Base-by-base conservation (phyloP, 2,113 vertebrate genomes). In the Halcyon senegalensis region DNA sequence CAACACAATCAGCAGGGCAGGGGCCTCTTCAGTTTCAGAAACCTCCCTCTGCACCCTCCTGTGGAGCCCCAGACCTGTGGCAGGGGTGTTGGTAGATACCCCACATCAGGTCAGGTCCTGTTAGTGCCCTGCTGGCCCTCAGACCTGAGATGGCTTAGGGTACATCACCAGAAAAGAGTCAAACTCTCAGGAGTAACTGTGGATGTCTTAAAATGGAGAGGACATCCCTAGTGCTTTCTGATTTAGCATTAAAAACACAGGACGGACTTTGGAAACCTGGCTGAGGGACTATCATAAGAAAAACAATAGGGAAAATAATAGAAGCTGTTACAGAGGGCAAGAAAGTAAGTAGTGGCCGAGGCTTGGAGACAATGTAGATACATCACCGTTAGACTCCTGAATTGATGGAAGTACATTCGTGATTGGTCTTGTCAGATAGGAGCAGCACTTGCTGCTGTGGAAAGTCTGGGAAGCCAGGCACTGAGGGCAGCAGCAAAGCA, bases 1-100 rank as follows among this genome's bases (percentile, higher is more conserved):
- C 3, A 43, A 5, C 30, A 31, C 0, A 0, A 20, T 37, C 81
- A n/a, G 25, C 20, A 50, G n/a, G 55, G 15, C n/a, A 66, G 21
- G 28, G 4, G 7, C 24, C 13, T 53, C 19, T 16, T 15, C 20
- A 79, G n/a, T 21, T 14, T 13, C 1, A 0, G 44, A n/a, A 50
- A 17, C 17, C 11, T 76, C 11, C 18, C 9, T 14, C 5, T 24
- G 16, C n/a, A 21, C 6, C 5, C 6, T 51, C 8, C 4, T 9
- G 16, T 48, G 16, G 14, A 92, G 7, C 6, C 10, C 16, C 23
- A 41, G 35, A 18, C 10, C 58, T 3, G 0, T 24, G 16, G 9
- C 64, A 82, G 20, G 58, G 13, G 13, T 55, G 5, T 73, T 16
- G 7, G 27, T n/a, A 41, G 21, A 48, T 18, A 46, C 7, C 12